These are phyloP conservation scores for Amiota minor DNA, from an alignment of 2,888 invertebrate species.

Conservation along the genomic window DNA sequence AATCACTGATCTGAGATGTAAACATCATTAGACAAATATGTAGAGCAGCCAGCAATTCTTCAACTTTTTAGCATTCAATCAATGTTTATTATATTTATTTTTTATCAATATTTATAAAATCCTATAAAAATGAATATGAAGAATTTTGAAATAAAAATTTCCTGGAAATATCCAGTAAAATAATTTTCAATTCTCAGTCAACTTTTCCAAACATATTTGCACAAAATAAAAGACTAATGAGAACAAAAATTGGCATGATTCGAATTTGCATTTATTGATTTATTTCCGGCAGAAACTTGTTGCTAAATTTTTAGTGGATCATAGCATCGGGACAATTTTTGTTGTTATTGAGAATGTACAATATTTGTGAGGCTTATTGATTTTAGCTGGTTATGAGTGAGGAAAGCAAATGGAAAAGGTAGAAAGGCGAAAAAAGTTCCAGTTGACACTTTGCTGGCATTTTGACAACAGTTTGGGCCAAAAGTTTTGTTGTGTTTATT, in stretches of 20 bases:
- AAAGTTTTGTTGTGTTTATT: slow-evolving; percentile 11
- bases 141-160: too few relatives aligned
- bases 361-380: neutral
- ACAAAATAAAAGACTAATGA: neutral
- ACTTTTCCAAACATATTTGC: too few relatives aligned
- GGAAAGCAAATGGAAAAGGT: neutral
- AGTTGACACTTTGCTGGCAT: slow-evolving; percentile 63
- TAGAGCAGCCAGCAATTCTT: too few relatives aligned
- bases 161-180: too few relatives aligned
- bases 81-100: too few relatives aligned
- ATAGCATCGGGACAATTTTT: neutral
- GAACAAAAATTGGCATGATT: neutral
- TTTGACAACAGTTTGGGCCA: slow-evolving; percentile 55
- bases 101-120: too few relatives aligned
- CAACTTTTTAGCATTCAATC: too few relatives aligned
- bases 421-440: neutral
- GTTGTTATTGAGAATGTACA: too few relatives aligned
- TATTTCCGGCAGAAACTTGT: slow-evolving; percentile 22
- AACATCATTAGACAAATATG: too few relatives aligned
- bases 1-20: too few relatives aligned
- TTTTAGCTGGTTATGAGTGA: slow-evolving; percentile 1
- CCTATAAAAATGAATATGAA: too few relatives aligned
- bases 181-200: too few relatives aligned
- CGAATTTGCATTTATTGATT: slow-evolving; percentile 35
- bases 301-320: neutral